These are phyloP conservation scores for Lasioglossum morio DNA, from an alignment of 2,888 invertebrate species.

Conservation along the genomic window DNA sequence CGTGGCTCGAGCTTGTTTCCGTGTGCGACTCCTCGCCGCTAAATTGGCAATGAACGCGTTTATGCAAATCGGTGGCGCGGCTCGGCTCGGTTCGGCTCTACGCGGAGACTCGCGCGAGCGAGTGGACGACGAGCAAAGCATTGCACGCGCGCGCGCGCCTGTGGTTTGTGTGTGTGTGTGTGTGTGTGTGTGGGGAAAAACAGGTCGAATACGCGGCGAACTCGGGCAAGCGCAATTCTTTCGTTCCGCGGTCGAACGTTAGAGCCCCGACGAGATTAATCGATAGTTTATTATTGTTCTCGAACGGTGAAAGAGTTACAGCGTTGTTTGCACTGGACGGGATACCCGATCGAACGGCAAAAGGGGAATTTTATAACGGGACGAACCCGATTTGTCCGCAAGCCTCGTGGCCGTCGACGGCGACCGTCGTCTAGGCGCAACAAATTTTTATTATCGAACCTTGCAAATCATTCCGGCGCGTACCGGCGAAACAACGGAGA, in stretches of 20 bases:
- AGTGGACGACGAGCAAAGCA: not conserved
- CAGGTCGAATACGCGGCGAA: constrained; percentile 12
- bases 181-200: constrained; percentile 17
- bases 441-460: not conserved
- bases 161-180: too few species aligned
- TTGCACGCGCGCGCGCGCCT: too few species aligned
- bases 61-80: constrained; percentile 57
- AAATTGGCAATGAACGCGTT: constrained; percentile 63
- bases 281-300: constrained; percentile 31
- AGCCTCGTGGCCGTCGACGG: not conserved
- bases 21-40: constrained; percentile 43
- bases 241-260: constrained; percentile 17
- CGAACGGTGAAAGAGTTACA: constrained; percentile 9
- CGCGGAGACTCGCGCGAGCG: constrained; percentile 2
- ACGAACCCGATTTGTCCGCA: not conserved
- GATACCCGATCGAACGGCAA: constrained; percentile 20
- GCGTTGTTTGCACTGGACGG: constrained; percentile 21
- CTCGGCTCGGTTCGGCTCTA: constrained; percentile 18
- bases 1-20: constrained; percentile 48
- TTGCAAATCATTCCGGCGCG: not conserved
- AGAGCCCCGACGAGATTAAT: constrained; percentile 34
- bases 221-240: not conserved
- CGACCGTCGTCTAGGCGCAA: constrained; percentile 37
- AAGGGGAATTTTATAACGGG: constrained; percentile 9
- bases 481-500: not conserved